Conservation (phyloP, 1,140 invertebrate genomes). For the Oryctes rhinoceros region DNA sequence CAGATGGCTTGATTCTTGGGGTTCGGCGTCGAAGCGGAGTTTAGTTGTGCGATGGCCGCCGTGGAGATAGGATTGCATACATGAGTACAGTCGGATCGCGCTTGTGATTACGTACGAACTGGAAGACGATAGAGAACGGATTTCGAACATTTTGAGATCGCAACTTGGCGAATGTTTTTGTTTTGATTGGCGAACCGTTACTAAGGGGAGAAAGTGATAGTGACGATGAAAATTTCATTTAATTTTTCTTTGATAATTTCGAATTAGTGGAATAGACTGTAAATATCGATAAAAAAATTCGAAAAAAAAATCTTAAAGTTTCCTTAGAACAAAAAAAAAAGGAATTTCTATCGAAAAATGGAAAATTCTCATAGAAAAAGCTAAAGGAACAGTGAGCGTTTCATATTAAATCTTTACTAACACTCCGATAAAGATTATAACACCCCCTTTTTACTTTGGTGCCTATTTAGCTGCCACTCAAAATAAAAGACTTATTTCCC, state of each 20-base stretch:
- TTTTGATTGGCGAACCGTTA: neutral
- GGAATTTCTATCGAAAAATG: no score
- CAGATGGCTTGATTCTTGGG: constrained; percentile 36
- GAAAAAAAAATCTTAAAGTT: no score
- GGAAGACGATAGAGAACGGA: neutral
- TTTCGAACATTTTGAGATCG: neutral
- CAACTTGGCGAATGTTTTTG: neutral
- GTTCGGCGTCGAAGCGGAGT: constrained; percentile 25
- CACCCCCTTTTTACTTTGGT: neutral
- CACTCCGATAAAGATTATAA: constrained; percentile 7
- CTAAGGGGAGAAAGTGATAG: constrained; percentile 5
- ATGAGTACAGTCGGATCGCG: constrained; percentile 20
- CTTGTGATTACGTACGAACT: constrained; percentile 18
- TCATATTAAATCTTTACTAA: neutral
- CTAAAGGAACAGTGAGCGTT: neutral
- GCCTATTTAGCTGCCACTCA: constrained; percentile 9
- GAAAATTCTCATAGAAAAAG: neutral
- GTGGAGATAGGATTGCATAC: constrained; percentile 4
- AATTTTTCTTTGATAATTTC: neutral
- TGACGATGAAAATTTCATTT: neutral
- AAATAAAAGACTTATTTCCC: constrained; percentile 16
- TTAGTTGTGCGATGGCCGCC: constrained; percentile 29
- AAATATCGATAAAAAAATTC: neutral
- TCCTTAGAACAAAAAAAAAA: no score
- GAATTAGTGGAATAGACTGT: neutral